Evolutionary conservation across 2,797 vertebrate genomes (phyloP).

Genomic region (Eleutherodactylus coqui): DNA sequence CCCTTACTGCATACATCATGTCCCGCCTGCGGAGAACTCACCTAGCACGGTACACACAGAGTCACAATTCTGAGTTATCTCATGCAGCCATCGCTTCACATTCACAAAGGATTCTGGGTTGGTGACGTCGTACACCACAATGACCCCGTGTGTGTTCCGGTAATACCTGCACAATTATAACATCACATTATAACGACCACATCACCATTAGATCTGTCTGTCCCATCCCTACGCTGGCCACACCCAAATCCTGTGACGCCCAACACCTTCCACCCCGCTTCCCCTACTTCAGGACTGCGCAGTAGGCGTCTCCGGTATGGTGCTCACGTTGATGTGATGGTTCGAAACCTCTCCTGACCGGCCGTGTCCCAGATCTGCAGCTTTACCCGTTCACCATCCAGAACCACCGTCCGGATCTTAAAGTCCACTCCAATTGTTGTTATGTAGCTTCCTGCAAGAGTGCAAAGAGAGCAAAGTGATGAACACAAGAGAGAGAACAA

Average conservation of each 20-base stretch:
- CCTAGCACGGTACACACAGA: conserved; percentile 85
- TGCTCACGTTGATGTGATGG: conserved; percentile 63
- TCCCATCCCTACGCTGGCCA: background rate
- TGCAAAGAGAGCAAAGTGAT: too few species aligned
- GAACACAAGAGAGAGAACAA: background rate
- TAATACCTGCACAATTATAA: conserved; percentile 77
- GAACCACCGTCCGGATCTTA: conserved; percentile 85
- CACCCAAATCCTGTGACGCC: too few species aligned
- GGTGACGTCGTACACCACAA: conserved; percentile 86
- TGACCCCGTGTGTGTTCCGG: conserved; percentile 87
- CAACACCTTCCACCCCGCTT: background rate
- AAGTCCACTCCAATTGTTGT: conserved; percentile 89
- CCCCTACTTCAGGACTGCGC: background rate
- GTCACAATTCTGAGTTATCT: conserved; percentile 88
- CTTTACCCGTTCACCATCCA: conserved; percentile 84
- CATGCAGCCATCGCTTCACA: conserved; percentile 85
- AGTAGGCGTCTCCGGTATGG: too few species aligned
- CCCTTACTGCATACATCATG: too few species aligned
- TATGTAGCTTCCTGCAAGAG: conserved; percentile 83
- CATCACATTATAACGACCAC: background rate
- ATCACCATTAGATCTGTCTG: background rate
- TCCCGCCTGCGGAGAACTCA: conserved; percentile 59
- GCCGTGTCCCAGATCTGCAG: conserved; percentile 79
- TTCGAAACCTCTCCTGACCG: conserved; percentile 65
- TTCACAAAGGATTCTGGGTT: conserved; percentile 86